Base-by-base conservation (phyloP, 2,888 invertebrate species). In the Serrognathus titanus region DNA sequence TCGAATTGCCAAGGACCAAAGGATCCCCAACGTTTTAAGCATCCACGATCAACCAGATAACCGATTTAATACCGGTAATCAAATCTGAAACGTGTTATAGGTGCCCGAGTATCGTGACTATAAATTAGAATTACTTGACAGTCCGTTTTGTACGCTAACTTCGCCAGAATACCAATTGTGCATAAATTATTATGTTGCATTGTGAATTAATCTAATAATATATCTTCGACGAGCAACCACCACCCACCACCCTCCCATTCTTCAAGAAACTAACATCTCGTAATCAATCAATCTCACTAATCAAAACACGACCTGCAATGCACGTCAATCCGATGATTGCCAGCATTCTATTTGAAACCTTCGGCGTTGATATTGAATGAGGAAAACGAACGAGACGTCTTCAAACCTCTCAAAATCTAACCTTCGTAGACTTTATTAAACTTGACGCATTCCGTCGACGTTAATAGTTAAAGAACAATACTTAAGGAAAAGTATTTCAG, bases 51-150 rank as follows among this genome's bases (percentile, higher is more conserved):
- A 55, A 56, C 63, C 63, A 64, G 66, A 66, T 64, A 59, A 62
- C 58, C 63, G 65, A 66, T 68, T 66, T 67, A 67, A 61, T 63
- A 62, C 60, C 58, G 61, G 64, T 64, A 68, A 67, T 67, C 68
- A 69, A 69, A 69, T 69, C 68, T 65, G 64, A 60, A 65, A 59
- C 64, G 63, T 60, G 62, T 63, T 64, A 62, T 63, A 63, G 63
- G 63, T 63, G 59, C 60, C 58, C 59, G 45, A 54, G 59, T 68
- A 65, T 65, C 68, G 69, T 67, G 70, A 67, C 68, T 63, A 70
- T 70, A 69, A 68, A 69, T 70, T 69, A 68, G 66, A 67, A 67
- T 68, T 67, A 70, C 66, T 67, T 70, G 68, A 70, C 69, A 67
- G 66, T 63, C 61, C 64, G 68, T 70, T 69, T 69, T 67, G 66